Conservation (phyloP, 2,797 vertebrate genomes). For the Anolis apletophallus region DNA sequence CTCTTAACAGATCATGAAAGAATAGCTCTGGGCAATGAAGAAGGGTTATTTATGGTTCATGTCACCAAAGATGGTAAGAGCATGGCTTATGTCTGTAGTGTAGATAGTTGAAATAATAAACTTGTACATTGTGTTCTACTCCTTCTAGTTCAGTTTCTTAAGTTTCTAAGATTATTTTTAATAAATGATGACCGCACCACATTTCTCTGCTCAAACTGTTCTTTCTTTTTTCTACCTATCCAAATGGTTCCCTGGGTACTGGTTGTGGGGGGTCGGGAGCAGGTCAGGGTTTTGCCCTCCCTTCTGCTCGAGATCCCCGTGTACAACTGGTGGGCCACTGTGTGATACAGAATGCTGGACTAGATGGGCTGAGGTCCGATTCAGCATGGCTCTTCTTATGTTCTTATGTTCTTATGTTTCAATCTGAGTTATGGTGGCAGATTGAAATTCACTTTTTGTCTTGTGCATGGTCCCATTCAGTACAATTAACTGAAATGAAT, state of each 20-base stretch:
- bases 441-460: background rate
- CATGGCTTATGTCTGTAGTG: constrained; percentile 25
- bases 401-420: too few relatives aligned
- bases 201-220: background rate
- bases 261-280: too few relatives aligned
- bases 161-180: constrained; percentile 35
- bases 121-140: constrained; percentile 11
- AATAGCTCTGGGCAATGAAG: constrained; percentile 96
- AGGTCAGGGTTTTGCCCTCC: too few relatives aligned
- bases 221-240: constrained; percentile 11
- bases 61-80: constrained; percentile 98
- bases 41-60: constrained; percentile 95
- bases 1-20: constrained; percentile 92
- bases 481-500: constrained; percentile 33
- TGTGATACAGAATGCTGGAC: too few relatives aligned
- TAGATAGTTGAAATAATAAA: constrained; percentile 33
- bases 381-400: too few relatives aligned
- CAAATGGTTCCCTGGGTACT: too few relatives aligned
- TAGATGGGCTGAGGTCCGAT: too few relatives aligned
- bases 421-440: constrained; percentile 34
- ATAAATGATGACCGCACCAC: background rate
- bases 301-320: too few relatives aligned
- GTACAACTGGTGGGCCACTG: too few relatives aligned
- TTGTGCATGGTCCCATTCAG: background rate
- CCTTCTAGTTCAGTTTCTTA: constrained; percentile 18